Conservation (phyloP, 2,113 vertebrate genomes). For the Mastomys natalensis region DNA sequence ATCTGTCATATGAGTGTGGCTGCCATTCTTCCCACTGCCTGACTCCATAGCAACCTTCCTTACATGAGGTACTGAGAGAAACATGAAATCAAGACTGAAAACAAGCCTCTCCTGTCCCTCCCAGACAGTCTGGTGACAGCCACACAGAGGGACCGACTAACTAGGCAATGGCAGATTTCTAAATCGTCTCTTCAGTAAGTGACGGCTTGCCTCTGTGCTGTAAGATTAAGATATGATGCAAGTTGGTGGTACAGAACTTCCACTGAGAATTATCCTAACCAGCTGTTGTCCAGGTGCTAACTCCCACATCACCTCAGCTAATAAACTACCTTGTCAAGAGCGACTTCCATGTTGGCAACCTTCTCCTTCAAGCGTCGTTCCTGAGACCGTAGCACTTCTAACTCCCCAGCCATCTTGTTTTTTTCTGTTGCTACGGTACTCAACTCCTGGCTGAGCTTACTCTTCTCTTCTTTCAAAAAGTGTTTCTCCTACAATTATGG, state of each 20-base stretch:
- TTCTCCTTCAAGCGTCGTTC: constrained; percentile 87
- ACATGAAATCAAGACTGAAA: neutral
- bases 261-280: neutral
- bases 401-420: constrained; percentile 86
- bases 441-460: constrained; percentile 86
- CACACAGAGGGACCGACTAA: neutral
- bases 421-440: constrained; percentile 85
- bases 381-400: constrained; percentile 87
- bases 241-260: neutral
- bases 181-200: neutral
- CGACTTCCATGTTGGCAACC: constrained; percentile 87
- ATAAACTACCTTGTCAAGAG: constrained; percentile 90
- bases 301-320: neutral
- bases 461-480: constrained; percentile 86
- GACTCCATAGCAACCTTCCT: neutral
- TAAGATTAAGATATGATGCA: neutral
- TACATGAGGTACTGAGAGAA: neutral
- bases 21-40: neutral
- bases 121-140: neutral
- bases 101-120: neutral
- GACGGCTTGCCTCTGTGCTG: neutral
- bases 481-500: constrained; percentile 88
- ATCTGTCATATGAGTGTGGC: too few relatives aligned
- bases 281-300: neutral
- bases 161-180: neutral